These are phyloP conservation scores for Nephila pilipes DNA, from an alignment of 1,140 invertebrate species.

Conservation along the genomic window DNA sequence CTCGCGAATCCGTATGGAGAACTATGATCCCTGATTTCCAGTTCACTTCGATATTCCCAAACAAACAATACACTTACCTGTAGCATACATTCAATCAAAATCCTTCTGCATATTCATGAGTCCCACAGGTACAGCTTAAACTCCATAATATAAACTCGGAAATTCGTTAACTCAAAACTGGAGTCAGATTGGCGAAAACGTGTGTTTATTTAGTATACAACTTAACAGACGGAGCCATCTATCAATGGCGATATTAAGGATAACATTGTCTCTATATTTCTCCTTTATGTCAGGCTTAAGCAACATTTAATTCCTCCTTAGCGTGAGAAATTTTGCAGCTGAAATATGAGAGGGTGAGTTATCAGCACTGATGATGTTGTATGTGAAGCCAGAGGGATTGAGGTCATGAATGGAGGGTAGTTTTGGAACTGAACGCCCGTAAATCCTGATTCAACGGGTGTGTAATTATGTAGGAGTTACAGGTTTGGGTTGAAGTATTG, in stretches of 20 bases:
- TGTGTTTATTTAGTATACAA: conserved; percentile 26
- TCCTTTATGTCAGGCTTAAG: conserved; percentile 47
- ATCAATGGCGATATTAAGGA: conserved; percentile 39
- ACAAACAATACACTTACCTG: neutral
- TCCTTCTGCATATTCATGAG: conserved; percentile 10
- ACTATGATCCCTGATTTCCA: too few relatives aligned
- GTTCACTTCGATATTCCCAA: too few relatives aligned
- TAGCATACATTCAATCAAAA: neutral
- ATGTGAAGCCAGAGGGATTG: neutral
- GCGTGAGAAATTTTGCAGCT: conserved; percentile 16
- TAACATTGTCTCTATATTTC: conserved; percentile 26
- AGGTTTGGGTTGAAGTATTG: too few relatives aligned
- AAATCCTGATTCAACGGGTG: neutral
- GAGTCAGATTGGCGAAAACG: neutral
- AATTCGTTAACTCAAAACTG: neutral
- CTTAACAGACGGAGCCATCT: neutral
- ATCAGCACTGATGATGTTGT: neutral
- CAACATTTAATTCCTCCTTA: conserved; percentile 19
- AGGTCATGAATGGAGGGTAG: neutral
- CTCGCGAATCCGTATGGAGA: too few relatives aligned
- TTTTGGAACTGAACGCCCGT: neutral
- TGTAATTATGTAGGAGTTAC: too few relatives aligned
- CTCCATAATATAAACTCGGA: neutral
- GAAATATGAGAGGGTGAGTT: neutral
- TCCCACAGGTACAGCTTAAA: neutral